A percentile compares a stretch with the other conserved stretches of the same genome.
Evolutionary conservation across 2,888 invertebrate genomes (phyloP).

Genomic region (Campaea margaritaria): DNA sequence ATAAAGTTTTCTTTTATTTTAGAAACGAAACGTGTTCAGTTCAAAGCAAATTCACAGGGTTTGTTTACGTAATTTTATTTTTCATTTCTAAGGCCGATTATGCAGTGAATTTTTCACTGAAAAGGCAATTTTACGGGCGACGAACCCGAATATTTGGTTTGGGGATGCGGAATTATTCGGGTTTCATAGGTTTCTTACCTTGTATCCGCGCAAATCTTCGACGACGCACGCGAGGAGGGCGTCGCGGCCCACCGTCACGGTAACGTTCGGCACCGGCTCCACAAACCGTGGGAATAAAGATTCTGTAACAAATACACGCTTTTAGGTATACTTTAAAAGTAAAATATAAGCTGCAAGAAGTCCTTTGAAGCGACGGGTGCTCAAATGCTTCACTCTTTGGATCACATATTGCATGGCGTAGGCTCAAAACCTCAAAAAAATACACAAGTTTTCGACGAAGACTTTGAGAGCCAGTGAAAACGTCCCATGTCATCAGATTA

Average conservation of each 20-base stretch:
- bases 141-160: slow-evolving; percentile 40
- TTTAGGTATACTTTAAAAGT: neutral
- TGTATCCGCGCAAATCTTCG: slow-evolving; percentile 93
- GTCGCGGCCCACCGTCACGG: slow-evolving; percentile 94
- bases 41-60: slow-evolving; percentile 17
- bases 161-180: slow-evolving; percentile 31
- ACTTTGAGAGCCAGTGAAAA: too few relatives aligned
- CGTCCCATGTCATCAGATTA: too few relatives aligned
- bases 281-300: slow-evolving; percentile 91
- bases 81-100: slow-evolving; percentile 25
- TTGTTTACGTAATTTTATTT: slow-evolving; percentile 24
- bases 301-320: slow-evolving; percentile 68
- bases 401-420: too few relatives aligned
- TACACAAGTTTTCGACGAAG: too few relatives aligned
- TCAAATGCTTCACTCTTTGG: too few relatives aligned
- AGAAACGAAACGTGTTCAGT: neutral
- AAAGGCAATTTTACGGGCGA: slow-evolving; percentile 40
- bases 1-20: too few relatives aligned
- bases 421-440: too few relatives aligned
- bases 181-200: slow-evolving; percentile 86
- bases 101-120: slow-evolving; percentile 31
- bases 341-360: neutral
- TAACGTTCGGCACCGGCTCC: slow-evolving; percentile 95
- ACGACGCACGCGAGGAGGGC: slow-evolving; percentile 95
- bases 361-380: neutral